Evolutionary conservation across 92 coral and sea anemone genomes (phyloP).

Genomic region (Palythoa grandis): DNA sequence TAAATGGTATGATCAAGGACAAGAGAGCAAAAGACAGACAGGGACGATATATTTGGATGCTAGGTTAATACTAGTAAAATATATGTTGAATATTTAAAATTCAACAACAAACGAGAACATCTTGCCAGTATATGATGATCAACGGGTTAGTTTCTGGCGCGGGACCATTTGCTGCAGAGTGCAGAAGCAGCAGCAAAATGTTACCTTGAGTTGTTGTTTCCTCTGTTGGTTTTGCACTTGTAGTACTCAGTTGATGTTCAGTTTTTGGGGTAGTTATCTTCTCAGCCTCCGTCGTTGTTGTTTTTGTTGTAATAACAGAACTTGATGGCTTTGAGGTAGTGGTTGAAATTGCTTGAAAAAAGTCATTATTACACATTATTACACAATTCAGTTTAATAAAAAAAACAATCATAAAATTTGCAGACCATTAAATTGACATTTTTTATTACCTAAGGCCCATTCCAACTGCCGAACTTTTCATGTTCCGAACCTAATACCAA

Average conservation of each 20-base stretch:
- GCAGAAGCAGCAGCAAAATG: too few species aligned
- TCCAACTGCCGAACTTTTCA: too few species aligned
- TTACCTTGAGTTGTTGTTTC: conserved; percentile 4
- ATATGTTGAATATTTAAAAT: too few species aligned
- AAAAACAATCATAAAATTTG: not conserved
- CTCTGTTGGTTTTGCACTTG: conserved; percentile 10
- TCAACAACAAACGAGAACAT: too few species aligned
- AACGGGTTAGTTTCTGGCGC: too few species aligned
- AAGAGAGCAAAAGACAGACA: too few species aligned
- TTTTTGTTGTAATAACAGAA: not conserved
- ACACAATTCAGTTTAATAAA: not conserved
- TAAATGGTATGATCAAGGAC: too few species aligned
- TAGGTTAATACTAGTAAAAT: too few species aligned
- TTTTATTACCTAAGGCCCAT: not conserved
- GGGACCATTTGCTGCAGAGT: too few species aligned
- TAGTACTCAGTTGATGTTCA: not conserved
- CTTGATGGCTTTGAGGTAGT: conserved; percentile 21
- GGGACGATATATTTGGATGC: too few species aligned
- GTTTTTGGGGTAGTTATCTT: not conserved
- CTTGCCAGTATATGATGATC: too few species aligned
- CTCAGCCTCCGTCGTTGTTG: not conserved
- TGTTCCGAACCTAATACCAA: too few species aligned
- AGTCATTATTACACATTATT: not conserved
- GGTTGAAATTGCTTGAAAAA: not conserved
- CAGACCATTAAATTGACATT: not conserved